Evolutionary conservation across 2,113 vertebrate species (phyloP), one percentile per base, ranked within the genome.

Genomic region (Clarias macrocephalus): DNA sequence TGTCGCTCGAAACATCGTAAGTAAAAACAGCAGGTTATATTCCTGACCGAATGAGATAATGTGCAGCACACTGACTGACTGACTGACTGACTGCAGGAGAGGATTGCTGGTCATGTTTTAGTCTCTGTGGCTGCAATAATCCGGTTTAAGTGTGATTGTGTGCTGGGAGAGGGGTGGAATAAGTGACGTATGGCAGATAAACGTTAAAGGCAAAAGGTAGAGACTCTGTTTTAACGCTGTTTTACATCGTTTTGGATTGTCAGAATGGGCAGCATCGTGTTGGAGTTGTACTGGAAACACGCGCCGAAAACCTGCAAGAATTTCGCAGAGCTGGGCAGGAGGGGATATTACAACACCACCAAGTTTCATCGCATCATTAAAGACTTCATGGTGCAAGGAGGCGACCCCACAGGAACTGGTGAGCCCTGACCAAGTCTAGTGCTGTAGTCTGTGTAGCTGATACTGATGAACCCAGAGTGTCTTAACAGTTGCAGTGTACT

Each of bases 381-480:
- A 91, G 96, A 98, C 88, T 99, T 99, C 94, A 98, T 99, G 98
- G 96, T 99, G 84, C 98, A 99, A 80, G 97, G 97, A 0, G 98
- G 98, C 23, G 98, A 99, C 91, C 98, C 98, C 0, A 99, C 98
- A 0, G 97, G 96, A 70, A 99, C 98, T 82, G 98, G 98, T 98
- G 90, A 90, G 89, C 70, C 25, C n/a, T 54, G 57, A 42, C 25
- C 15, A 1, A 68, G 56, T 65, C 23, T 54, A 52, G 21, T 21
- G 0, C 42, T 42, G 42, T 42, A 42, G 42, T 42, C 42, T 42
- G 42, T 42, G 42, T 42, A 42, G 4, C 42, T 42, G 42, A 42
- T 7, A 42, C 42, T 5, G 42, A 42, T 42, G 4, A 42, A 3
- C 42, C 42, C 42, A 5, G 5, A 42, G 42, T 42, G 42, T 42